These are phyloP conservation scores for Coptotermes formosanus DNA, from an alignment of 1,140 invertebrate genomes.

Conservation along the genomic window DNA sequence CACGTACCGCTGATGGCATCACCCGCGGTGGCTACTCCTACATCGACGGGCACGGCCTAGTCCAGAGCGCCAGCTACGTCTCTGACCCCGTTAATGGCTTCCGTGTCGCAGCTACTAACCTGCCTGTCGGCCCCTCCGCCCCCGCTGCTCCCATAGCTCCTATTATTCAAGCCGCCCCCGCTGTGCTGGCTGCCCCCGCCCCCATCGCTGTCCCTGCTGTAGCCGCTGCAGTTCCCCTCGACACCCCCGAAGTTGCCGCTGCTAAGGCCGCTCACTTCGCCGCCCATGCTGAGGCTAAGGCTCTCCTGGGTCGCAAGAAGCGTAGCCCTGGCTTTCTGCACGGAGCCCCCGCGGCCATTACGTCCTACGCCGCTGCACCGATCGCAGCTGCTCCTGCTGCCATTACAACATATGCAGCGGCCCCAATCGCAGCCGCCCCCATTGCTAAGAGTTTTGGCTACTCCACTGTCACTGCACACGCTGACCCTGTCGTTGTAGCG, in stretches of 20 bases:
- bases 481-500: background rate
- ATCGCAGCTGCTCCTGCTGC: background rate
- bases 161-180: background rate
- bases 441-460: too few species aligned
- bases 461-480: background rate
- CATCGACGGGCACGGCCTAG: slow-evolving; percentile 64
- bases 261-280: slow-evolving; percentile 10
- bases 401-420: background rate
- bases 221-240: background rate
- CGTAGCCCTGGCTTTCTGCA: background rate
- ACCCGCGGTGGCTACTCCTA: slow-evolving; percentile 69
- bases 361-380: background rate
- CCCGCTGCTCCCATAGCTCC: background rate
- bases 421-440: background rate
- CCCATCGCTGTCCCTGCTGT: background rate
- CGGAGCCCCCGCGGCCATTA: background rate
- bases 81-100: slow-evolving; percentile 63
- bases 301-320: slow-evolving; percentile 5
- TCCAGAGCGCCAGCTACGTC: slow-evolving; percentile 58
- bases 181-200: background rate
- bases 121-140: slow-evolving; percentile 46
- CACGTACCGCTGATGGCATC: slow-evolving; percentile 61
- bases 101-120: slow-evolving; percentile 62
- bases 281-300: background rate
- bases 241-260: slow-evolving; percentile 9